Conservation (phyloP, 2,888 invertebrate genomes). For the Xanthorhoe designata region DNA sequence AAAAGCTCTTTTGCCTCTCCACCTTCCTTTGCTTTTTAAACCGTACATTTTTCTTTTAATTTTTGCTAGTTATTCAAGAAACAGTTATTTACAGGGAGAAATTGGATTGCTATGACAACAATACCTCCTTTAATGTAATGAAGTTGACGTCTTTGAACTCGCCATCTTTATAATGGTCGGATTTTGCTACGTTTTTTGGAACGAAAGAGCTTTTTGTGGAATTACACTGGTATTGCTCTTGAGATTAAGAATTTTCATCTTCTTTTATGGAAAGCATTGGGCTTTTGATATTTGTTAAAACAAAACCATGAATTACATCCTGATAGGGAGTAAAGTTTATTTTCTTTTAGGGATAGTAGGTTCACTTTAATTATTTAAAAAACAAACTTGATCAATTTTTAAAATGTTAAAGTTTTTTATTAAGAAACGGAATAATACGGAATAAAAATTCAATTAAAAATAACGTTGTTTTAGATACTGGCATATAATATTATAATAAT, state of each 20-base stretch:
- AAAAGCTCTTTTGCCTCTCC: slow-evolving; percentile 79
- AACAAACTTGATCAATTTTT: too few relatives aligned
- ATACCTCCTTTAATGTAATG: slow-evolving; percentile 44
- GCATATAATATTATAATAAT: too few relatives aligned
- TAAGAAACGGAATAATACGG: too few relatives aligned
- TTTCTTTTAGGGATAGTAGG: too few relatives aligned
- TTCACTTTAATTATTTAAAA: too few relatives aligned
- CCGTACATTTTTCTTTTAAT: slow-evolving; percentile 54
- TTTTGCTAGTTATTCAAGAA: slow-evolving; percentile 56
- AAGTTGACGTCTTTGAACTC: slow-evolving; percentile 36
- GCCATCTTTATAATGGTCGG: slow-evolving; percentile 27
- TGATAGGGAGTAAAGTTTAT: neutral
- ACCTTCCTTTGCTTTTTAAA: slow-evolving; percentile 77
- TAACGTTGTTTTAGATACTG: too few relatives aligned
- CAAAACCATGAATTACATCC: neutral
- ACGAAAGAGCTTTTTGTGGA: slow-evolving; percentile 29
- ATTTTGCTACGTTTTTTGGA: slow-evolving; percentile 30
- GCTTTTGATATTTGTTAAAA: neutral
- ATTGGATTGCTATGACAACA: slow-evolving; percentile 46
- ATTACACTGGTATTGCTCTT: slow-evolving; percentile 17
- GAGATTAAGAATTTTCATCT: slow-evolving; percentile 13
- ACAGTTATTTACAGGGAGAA: slow-evolving; percentile 45
- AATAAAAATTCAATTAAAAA: too few relatives aligned
- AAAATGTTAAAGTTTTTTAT: too few relatives aligned
- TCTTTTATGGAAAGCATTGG: neutral